Percentiles rank a stretch among this genome's conserved stretches.
Evolutionary conservation across 2,797 vertebrate species (phyloP).

Genomic region (Oreonectes daqikongensis): DNA sequence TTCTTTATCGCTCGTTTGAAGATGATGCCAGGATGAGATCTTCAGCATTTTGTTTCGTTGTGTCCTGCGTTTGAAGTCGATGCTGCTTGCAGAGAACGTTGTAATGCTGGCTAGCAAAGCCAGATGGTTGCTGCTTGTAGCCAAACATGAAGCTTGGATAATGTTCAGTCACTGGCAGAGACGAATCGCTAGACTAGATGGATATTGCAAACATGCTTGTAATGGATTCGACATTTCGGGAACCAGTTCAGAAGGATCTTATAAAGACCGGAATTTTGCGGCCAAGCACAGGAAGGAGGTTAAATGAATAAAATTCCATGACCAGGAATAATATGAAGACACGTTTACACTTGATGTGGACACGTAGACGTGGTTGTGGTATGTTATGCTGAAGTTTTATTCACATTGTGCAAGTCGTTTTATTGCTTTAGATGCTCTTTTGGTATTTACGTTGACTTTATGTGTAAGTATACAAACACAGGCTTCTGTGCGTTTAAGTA

Average conservation of each 20-base stretch:
- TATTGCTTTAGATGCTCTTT: neutral
- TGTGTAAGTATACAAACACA: neutral
- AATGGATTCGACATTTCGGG: constrained; percentile 78
- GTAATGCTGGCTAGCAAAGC: constrained; percentile 74
- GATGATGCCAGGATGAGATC: constrained; percentile 65
- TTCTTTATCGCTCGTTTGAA: constrained; percentile 54
- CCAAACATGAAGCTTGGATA: constrained; percentile 79
- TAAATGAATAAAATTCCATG: constrained; percentile 68
- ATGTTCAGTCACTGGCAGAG: constrained; percentile 76
- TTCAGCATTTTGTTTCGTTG: constrained; percentile 71
- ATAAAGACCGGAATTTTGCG: constrained; percentile 65
- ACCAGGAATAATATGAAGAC: constrained; percentile 62
- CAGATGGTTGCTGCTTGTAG: constrained; percentile 79
- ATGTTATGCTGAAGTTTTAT: neutral
- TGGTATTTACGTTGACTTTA: too few species aligned
- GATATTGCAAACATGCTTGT: constrained; percentile 79
- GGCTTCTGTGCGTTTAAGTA: neutral
- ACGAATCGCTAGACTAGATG: constrained; percentile 71
- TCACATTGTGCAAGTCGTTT: neutral
- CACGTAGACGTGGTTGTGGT: neutral
- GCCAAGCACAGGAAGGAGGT: constrained; percentile 69
- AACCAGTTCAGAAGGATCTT: constrained; percentile 71
- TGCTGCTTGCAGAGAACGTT: constrained; percentile 78
- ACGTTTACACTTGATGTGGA: constrained; percentile 41
- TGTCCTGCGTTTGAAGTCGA: constrained; percentile 69